Evolutionary conservation across 2,797 vertebrate species (phyloP).

Genomic region (Ispidina picta): DNA sequence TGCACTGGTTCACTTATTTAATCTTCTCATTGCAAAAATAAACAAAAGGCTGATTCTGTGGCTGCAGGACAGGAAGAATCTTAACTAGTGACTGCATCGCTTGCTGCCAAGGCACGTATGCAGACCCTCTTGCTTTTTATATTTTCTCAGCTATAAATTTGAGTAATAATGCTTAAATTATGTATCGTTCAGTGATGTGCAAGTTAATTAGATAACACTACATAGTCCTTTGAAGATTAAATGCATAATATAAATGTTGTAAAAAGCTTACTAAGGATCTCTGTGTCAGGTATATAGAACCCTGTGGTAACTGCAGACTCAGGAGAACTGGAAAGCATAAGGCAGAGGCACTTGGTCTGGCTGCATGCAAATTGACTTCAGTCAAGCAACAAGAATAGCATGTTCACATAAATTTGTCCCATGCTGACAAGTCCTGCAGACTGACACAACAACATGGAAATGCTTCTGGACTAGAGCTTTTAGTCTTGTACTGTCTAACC

Average conservation of each 20-base stretch:
- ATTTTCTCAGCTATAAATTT: constrained; percentile 33
- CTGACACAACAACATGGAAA: background rate
- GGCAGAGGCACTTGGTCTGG: background rate
- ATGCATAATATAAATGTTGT: background rate
- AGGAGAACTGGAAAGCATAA: background rate
- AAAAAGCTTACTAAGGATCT: background rate
- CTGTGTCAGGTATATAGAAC: background rate
- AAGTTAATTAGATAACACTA: constrained; percentile 44
- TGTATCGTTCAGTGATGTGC: background rate
- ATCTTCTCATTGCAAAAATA: background rate
- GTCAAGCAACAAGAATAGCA: background rate
- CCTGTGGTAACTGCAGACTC: background rate
- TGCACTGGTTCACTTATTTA: background rate
- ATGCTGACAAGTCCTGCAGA: background rate
- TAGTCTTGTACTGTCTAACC: background rate
- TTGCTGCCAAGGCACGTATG: background rate
- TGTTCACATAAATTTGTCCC: background rate
- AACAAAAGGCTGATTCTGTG: background rate
- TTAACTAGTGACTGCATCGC: background rate
- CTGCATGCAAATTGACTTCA: background rate
- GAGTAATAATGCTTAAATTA: constrained; percentile 55
- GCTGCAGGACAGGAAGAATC: background rate
- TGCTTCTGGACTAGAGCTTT: background rate
- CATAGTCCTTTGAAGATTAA: constrained; percentile 15
- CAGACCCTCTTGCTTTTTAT: constrained; percentile 11